phyloP scores from a whole-genome alignment of 2,113 vertebrate species.

The Struthio camelus region DNA sequence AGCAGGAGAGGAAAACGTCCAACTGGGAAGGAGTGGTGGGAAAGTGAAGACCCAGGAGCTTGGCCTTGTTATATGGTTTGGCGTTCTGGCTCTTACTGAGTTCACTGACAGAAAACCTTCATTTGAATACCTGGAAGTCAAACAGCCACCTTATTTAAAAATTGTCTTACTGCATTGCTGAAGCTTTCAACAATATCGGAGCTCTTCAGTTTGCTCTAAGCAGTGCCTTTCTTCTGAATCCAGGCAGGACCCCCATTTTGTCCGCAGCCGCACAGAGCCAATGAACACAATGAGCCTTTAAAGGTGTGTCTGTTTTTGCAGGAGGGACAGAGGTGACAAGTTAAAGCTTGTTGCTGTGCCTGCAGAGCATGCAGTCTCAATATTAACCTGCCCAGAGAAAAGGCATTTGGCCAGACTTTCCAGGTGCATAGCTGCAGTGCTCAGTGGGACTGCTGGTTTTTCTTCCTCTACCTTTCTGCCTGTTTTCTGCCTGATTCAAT shows the following conservation, averaged over 20 bases:
- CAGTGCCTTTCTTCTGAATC: not conserved
- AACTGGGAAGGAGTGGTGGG: not conserved
- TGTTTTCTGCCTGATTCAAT: not conserved
- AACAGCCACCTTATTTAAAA: not conserved
- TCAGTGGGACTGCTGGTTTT: not conserved
- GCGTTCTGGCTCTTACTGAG: not conserved
- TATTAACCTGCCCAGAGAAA: not conserved
- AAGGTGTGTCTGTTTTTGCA: not conserved
- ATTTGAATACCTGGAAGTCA: not conserved
- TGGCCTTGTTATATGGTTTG: not conserved
- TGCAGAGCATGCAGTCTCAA: fast-evolving
- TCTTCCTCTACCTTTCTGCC: not conserved
- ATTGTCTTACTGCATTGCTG: not conserved
- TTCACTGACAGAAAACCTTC: not conserved
- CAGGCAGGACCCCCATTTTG: not conserved
- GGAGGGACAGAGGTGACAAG: not conserved
- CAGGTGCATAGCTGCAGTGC: not conserved
- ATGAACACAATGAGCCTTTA: not conserved
- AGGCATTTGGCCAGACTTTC: not conserved
- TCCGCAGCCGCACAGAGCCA: not conserved
- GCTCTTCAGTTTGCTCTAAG: not conserved
- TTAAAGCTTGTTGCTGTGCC: not conserved
- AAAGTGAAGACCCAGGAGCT: not conserved
- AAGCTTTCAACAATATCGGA: not conserved
- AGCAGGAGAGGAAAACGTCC: not conserved